phyloP scores from a whole-genome alignment of 2,113 vertebrate genomes.

The Xiphorhynchus elegans region DNA sequence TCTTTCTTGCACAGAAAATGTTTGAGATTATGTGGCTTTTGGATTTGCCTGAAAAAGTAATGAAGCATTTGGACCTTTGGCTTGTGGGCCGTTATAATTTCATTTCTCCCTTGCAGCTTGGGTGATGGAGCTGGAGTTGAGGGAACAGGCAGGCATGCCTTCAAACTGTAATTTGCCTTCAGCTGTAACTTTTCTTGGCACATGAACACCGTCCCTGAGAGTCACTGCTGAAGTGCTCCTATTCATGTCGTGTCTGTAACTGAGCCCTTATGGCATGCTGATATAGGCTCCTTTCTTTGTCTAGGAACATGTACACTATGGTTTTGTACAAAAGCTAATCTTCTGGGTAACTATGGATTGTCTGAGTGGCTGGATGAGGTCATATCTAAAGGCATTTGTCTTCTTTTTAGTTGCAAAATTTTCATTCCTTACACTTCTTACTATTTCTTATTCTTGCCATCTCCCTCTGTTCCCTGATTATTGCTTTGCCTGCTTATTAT shows the following conservation, averaged over 20 bases:
- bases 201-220: not conserved
- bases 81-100: not conserved
- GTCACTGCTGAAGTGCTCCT: not conserved
- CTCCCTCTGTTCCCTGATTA: not conserved
- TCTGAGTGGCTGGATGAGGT: not conserved
- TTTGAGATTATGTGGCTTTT: not conserved
- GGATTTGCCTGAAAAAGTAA: not conserved
- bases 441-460: not conserved
- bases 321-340: not conserved
- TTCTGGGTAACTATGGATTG: not conserved
- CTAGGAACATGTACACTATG: not conserved
- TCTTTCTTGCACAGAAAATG: not conserved
- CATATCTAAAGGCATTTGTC: not conserved
- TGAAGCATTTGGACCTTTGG: not conserved
- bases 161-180: constrained; percentile 37
- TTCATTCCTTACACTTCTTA: not conserved
- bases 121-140: not conserved
- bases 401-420: not conserved
- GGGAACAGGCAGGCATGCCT: not conserved
- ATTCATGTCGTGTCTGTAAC: not conserved
- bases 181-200: not conserved
- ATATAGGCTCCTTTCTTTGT: not conserved
- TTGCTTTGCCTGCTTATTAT: not conserved
- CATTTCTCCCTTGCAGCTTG: not conserved
- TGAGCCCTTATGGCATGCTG: not conserved